phyloP scores from a whole-genome alignment of 2,113 vertebrate genomes.

The Pseudopipra pipra region DNA sequence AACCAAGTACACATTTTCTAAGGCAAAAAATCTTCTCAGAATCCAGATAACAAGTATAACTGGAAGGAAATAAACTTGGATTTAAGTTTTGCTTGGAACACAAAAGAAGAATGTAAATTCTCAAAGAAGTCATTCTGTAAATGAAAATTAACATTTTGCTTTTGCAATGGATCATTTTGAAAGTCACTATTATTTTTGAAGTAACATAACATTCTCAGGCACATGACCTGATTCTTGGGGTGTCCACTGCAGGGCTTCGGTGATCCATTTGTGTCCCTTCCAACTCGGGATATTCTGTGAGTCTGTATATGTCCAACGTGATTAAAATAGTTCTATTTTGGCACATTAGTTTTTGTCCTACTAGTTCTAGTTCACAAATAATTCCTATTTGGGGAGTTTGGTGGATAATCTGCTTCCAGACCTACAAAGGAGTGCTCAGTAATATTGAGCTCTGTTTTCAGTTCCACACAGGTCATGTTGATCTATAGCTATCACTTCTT shows the following conservation, averaged over 20 bases:
- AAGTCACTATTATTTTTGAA: not conserved
- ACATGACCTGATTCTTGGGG: not conserved
- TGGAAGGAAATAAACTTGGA: not conserved
- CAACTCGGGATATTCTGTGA: not conserved
- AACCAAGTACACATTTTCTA: not conserved
- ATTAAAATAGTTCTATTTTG: not conserved
- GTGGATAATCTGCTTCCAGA: not conserved
- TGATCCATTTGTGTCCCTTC: not conserved
- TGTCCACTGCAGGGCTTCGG: not conserved
- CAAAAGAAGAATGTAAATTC: conserved; percentile 9
- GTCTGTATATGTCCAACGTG: not conserved
- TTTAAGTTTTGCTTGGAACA: conserved; percentile 2
- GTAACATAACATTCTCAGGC: not conserved
- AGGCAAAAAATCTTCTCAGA: not conserved
- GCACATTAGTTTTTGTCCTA: not conserved
- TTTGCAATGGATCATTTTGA: not conserved
- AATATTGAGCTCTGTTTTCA: not conserved
- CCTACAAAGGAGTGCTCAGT: not conserved
- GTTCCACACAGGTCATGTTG: not conserved
- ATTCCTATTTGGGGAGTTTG: not conserved
- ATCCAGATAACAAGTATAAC: not conserved
- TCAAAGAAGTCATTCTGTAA: not conserved
- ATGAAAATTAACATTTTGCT: not conserved
- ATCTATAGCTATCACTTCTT: not conserved
- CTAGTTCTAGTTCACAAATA: not conserved